Percentiles rank a stretch among this genome's conserved stretches.
Conservation (phyloP, 2,888 invertebrate genomes). For the Congeria kusceri region DNA sequence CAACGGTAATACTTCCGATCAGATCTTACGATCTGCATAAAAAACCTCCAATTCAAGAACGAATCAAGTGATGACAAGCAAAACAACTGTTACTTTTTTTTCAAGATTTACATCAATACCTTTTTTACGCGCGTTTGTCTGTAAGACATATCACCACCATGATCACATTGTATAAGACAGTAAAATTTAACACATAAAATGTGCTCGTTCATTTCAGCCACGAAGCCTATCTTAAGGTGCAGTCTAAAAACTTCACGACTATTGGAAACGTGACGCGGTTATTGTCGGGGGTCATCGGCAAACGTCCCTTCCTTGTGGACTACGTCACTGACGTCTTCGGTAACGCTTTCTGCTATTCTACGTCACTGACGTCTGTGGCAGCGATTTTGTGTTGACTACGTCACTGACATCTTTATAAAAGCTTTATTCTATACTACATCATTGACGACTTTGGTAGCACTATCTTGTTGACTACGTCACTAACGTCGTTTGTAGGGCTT, state of each 20-base stretch:
- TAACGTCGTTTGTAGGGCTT: too few species aligned
- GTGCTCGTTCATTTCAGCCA: background rate
- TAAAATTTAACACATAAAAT: too few species aligned
- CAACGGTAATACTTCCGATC: background rate
- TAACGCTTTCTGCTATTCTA: background rate
- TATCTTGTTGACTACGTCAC: too few species aligned
- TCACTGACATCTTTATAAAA: too few species aligned
- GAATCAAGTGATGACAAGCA: background rate
- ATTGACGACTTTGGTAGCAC: too few species aligned
- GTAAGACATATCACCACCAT: too few species aligned
- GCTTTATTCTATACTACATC: too few species aligned
- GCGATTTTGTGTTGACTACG: too few species aligned
- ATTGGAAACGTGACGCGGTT: slow-evolving; percentile 20
- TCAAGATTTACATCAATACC: background rate
- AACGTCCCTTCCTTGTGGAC: slow-evolving; percentile 18
- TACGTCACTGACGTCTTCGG: slow-evolving; percentile 35
- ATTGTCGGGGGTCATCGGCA: slow-evolving; percentile 26
- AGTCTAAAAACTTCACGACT: slow-evolving; percentile 11
- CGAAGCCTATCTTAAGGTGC: background rate
- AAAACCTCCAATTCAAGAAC: background rate
- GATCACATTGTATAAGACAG: too few species aligned
- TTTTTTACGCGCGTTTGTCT: too few species aligned
- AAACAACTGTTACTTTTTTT: background rate
- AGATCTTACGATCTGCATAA: background rate
- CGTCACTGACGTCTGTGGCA: too few species aligned